Percentiles rank a stretch among this genome's conserved stretches.
These are phyloP conservation scores for Ammospiza caudacuta DNA, from an alignment of 2,113 vertebrate species.

Conservation along the genomic window DNA sequence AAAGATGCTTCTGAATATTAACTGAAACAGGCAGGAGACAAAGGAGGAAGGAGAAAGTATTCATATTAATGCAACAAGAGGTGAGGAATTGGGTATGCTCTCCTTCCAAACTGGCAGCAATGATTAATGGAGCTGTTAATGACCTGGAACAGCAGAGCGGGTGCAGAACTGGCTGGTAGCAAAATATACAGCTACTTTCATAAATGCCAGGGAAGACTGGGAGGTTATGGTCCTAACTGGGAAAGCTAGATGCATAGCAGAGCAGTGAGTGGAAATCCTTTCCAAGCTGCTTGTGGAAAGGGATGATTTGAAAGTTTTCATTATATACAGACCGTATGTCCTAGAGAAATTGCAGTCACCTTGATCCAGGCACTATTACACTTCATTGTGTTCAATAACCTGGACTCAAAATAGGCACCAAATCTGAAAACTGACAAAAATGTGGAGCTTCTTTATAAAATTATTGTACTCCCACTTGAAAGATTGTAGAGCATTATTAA, in stretches of 20 bases:
- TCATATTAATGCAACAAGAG: neutral
- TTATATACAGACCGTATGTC: fast-evolving
- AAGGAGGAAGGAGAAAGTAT: neutral
- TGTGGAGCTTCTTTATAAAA: neutral
- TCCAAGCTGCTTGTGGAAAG: neutral
- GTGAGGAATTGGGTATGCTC: neutral
- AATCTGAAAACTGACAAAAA: neutral
- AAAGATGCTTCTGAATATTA: slow-evolving; percentile 7
- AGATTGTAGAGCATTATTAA: neutral
- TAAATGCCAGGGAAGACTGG: neutral
- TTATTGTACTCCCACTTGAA: neutral
- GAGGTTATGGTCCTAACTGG: neutral
- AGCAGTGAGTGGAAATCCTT: neutral
- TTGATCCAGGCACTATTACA: neutral
- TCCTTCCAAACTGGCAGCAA: neutral
- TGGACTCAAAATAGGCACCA: neutral
- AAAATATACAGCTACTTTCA: neutral
- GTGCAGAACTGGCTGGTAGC: neutral
- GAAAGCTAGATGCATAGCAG: neutral
- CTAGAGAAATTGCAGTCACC: neutral
- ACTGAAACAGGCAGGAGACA: neutral
- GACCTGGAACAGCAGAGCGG: neutral
- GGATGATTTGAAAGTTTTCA: neutral
- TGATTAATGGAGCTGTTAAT: slow-evolving; percentile 1
- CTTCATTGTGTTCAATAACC: neutral